Percentiles rank a stretch among this genome's conserved stretches.
Conservation (phyloP, 1,140 invertebrate genomes). For the Thrips palmi region DNA sequence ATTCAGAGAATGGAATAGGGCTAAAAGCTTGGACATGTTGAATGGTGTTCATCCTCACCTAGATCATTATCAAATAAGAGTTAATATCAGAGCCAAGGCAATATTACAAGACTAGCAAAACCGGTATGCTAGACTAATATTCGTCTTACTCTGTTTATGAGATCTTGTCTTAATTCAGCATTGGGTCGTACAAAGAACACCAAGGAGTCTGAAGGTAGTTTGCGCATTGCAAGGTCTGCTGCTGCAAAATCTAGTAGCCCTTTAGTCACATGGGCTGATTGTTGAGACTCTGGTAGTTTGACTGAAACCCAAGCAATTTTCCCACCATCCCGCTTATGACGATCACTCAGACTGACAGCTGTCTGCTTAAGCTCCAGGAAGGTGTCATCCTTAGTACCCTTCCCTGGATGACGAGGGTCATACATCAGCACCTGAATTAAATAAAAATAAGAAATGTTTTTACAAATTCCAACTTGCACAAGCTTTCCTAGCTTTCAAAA, state of each 20-base stretch:
- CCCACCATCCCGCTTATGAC: conserved; percentile 44
- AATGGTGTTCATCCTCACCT: conserved; percentile 76
- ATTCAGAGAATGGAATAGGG: conserved; percentile 64
- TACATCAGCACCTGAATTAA: conserved; percentile 37
- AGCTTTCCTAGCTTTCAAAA: conserved; percentile 11
- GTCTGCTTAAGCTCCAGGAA: conserved; percentile 43
- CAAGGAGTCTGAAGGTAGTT: conserved; percentile 48
- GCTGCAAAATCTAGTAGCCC: conserved; percentile 41
- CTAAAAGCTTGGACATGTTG: conserved; percentile 58
- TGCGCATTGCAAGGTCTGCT: conserved; percentile 47
- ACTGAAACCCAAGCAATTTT: conserved; percentile 54
- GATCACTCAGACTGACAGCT: conserved; percentile 38
- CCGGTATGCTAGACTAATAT: conserved; percentile 6
- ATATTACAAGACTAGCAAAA: not conserved
- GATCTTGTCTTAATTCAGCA: conserved; percentile 54
- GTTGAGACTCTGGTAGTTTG: conserved; percentile 35
- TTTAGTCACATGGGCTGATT: conserved; percentile 22
- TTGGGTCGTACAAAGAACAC: conserved; percentile 41
- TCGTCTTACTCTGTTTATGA: conserved; percentile 53
- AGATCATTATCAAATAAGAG: not conserved
- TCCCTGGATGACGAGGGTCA: conserved; percentile 34
- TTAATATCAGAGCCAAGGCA: not conserved
- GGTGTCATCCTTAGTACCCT: conserved; percentile 37
- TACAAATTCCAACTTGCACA: not conserved
- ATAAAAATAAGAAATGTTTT: conserved; percentile 9